Percentiles rank a stretch among this genome's conserved stretches.
Conservation (phyloP, 2,113 vertebrate species). For the Rhea pennata region DNA sequence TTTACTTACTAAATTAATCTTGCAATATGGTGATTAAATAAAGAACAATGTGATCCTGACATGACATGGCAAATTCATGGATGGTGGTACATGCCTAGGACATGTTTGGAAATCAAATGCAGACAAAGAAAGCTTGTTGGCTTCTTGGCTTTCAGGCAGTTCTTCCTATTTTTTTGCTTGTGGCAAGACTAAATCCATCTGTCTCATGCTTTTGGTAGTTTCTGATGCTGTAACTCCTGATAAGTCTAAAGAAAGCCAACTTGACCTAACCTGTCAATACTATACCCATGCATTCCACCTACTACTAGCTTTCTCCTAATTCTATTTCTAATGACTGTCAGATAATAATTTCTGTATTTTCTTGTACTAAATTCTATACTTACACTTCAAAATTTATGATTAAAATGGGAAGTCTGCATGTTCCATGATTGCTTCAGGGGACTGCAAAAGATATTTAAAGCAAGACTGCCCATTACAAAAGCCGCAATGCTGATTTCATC, state of each 20-base stretch:
- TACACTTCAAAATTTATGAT: neutral
- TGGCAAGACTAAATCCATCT: neutral
- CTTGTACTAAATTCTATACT: neutral
- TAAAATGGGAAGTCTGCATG: neutral
- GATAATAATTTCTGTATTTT: neutral
- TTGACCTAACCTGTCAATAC: neutral
- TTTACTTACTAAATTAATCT: neutral
- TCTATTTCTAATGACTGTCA: neutral
- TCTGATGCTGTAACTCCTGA: neutral
- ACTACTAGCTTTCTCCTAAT: neutral
- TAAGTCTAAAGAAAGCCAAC: neutral
- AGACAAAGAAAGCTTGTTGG: neutral
- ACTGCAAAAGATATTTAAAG: neutral
- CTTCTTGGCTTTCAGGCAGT: neutral
- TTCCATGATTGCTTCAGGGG: neutral
- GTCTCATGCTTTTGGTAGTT: neutral
- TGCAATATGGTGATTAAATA: neutral
- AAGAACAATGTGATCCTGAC: neutral
- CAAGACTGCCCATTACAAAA: neutral
- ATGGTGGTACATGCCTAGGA: neutral
- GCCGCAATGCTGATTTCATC: neutral
- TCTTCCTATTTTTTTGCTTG: neutral
- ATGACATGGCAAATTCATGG: neutral
- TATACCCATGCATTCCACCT: neutral
- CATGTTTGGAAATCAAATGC: neutral